Conservation (phyloP, 2,113 vertebrate species). For the Ceratotherium simum region DNA sequence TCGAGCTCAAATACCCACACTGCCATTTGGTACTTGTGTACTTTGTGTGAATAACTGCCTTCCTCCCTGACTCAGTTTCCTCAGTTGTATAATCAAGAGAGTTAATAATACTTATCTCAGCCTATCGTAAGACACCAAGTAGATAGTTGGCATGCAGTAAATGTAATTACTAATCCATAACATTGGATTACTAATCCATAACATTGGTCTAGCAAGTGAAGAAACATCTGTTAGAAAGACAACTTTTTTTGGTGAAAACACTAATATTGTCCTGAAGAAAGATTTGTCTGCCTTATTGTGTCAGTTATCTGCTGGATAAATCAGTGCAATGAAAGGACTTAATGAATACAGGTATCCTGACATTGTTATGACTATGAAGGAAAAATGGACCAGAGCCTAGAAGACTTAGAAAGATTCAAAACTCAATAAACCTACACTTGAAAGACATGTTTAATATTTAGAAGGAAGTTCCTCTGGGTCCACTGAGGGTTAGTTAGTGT, state of each 20-base stretch:
- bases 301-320: neutral
- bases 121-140: neutral
- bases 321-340: neutral
- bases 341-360: neutral
- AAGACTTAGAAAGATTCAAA: neutral
- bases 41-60: neutral
- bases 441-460: neutral
- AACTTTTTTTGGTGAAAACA: neutral
- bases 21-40: neutral
- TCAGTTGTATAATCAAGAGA: neutral
- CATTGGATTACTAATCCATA: neutral
- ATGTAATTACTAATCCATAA: neutral
- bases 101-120: neutral
- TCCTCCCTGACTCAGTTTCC: neutral
- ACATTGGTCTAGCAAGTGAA: neutral
- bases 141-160: neutral
- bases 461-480: neutral
- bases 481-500: neutral
- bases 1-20: neutral
- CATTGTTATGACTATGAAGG: neutral
- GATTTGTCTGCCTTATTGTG: neutral
- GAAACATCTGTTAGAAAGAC: neutral
- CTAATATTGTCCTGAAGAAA: neutral
- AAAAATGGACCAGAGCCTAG: neutral
- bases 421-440: neutral